Base-by-base conservation (phyloP, 2,888 invertebrate species). In the Eulithis prunata region DNA sequence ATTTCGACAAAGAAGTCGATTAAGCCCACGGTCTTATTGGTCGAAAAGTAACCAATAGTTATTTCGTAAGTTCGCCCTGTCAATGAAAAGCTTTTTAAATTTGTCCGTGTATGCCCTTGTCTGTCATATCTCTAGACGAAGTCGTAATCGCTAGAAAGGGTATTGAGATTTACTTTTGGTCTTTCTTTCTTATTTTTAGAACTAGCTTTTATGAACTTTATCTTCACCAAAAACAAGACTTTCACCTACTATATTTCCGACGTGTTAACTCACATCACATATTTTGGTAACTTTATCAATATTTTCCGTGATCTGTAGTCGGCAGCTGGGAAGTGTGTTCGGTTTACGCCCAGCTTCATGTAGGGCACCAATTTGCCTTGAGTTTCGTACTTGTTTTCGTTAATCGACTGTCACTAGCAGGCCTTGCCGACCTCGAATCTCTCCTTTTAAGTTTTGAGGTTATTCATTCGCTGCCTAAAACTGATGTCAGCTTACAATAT, bases 351-450 rank as follows among this genome's bases (percentile, higher is more conserved):
- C 56, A 41, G 56, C 54, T 61, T 66, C 68, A 66, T 63, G 56
- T 66, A 64, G 38, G 57, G 45, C 21, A 41, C 62, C 28, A 43
- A 62, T 62, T 63, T 52, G 57, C 72, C 71, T 72, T 74, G 69
- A 72, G 66, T 64, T 71, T 66, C 69, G 64, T 65, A 66, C 71
- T 68, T 53, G 57, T 67, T 67, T 71, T 68, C 66, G 68, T 66
- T 62, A 59, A 70, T 66, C 64, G 66, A 54, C 65, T 70, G 59
- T 59, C 56, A 54, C 57, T 54, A n/a, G 58, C 64, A 41, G 13
- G 54, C 46, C 12, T 53, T 5, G 45, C 6, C 36, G 21, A 59
- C 45, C 52, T 52, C 13, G 52, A 46, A 65, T 63, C 57, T 32
- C 52, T 67, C 70, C 66, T 57, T 72, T 62, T 69, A 60, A 12